Evolutionary conservation across 64 coral and sea anemone species (phyloP).

Genomic region (Stichodactyla helianthus): DNA sequence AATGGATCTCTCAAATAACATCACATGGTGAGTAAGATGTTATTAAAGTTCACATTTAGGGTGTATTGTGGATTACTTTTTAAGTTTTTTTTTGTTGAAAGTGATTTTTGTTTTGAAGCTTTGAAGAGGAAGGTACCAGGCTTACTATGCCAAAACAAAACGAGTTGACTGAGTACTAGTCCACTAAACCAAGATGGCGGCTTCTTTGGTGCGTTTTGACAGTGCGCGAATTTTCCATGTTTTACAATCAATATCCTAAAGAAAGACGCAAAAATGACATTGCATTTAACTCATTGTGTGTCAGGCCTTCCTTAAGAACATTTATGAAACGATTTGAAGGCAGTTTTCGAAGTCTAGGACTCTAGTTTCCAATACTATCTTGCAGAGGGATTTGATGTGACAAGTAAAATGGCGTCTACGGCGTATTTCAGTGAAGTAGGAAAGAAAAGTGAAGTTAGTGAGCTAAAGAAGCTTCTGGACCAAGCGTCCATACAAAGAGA

Average conservation of each 20-base stretch:
- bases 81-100: background rate
- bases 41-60: background rate
- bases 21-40: background rate
- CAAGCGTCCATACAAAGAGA: conserved; percentile 60
- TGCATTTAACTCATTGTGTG: background rate
- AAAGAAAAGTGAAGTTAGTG: conserved; percentile 83
- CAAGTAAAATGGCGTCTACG: background rate
- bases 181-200: conserved; percentile 47
- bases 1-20: background rate
- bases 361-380: background rate
- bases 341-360: background rate
- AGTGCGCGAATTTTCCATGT: background rate
- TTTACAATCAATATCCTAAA: background rate
- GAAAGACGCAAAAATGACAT: background rate
- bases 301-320: background rate
- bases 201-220: background rate
- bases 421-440: conserved; percentile 69
- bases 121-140: background rate
- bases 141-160: background rate
- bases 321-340: background rate
- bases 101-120: conserved; percentile 20
- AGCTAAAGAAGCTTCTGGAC: conserved; percentile 77
- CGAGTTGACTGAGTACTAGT: conserved; percentile 25
- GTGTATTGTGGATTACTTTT: background rate
- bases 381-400: background rate